phyloP scores from a whole-genome alignment of 2,888 invertebrate species.

The Eristalis arbustorum region DNA sequence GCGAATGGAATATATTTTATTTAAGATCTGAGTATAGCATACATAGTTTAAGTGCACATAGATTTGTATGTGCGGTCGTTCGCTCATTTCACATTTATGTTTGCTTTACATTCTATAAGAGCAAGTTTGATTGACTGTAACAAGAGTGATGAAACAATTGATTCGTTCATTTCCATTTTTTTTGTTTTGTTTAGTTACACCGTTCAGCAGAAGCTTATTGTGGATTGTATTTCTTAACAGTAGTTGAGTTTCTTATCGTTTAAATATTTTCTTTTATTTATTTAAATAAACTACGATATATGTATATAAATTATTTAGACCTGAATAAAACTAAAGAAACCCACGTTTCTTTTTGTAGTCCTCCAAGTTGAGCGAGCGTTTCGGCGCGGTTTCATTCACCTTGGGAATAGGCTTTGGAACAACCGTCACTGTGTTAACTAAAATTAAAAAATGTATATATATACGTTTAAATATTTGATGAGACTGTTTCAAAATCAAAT shows the following conservation, averaged over 20 bases:
- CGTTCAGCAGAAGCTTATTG: slow-evolving; percentile 27
- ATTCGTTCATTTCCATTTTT: slow-evolving; percentile 2
- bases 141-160: slow-evolving; percentile 15
- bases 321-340: slow-evolving; percentile 84
- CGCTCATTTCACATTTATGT: neutral
- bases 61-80: slow-evolving; percentile 8
- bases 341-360: slow-evolving; percentile 97
- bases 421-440: slow-evolving; percentile 86
- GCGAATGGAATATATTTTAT: slow-evolving; percentile 26
- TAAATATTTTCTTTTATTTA: slow-evolving; percentile 25
- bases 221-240: slow-evolving; percentile 33
- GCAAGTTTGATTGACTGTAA: slow-evolving; percentile 37
- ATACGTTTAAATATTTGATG: too few relatives aligned
- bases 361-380: slow-evolving; percentile 92
- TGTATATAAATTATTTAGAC: slow-evolving; percentile 34
- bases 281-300: slow-evolving; percentile 41
- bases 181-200: slow-evolving; percentile 2
- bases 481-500: neutral
- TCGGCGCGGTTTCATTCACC: slow-evolving; percentile 90
- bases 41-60: slow-evolving; percentile 25
- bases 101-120: slow-evolving; percentile 21
- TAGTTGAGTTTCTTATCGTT: slow-evolving; percentile 50
- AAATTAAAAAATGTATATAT: slow-evolving; percentile 74
- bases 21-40: neutral
- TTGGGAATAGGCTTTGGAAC: slow-evolving; percentile 88